Base-by-base conservation (phyloP, 64 coral and sea anemone genomes). In the Dendrophyllia cribrosa region DNA sequence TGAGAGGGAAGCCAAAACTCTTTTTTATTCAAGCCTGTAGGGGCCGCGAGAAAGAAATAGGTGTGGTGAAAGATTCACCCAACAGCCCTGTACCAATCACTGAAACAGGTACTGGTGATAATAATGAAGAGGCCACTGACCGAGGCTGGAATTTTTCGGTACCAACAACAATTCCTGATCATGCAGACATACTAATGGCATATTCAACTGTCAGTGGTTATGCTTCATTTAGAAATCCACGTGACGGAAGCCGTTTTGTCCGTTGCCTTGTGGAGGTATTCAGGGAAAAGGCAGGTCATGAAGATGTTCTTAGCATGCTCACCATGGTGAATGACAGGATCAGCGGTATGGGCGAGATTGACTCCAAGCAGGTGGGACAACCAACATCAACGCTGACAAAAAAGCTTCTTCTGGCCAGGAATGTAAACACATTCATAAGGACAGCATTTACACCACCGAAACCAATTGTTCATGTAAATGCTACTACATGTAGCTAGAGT, bases 371-470 rank as follows among this genome's bases (percentile, higher is more conserved):
- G 76, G 77, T 96, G 11, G 83, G 91, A 87, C 77, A 96, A 70
- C 91, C 91, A 19, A 49, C 74, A 65, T 59, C 91, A 65, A 97
- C 95, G 3, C 70, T 97, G 67, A 94, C 63, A 25, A 97, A 97
- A 53, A 97, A 97, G 65, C 52, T 94, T 68, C 59, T 94, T 97
- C 83, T 96, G 95, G 95, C 95, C 95, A n/a, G 90, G 90, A 76
- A 44, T 83, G 44, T 66, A 24, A 50, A 49, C 3, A 9, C 1
- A 77, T 1, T 8, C 3, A 14, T 73, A 25, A 73, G 3, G 10
- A 3, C 43, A 45, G 43, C 12, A 15, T 55, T 55, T 55, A 55
- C 6, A 6, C 52, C 52, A 8, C 52, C 11, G 11, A 55, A 56
- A 12, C 53, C 53, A 56, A 12, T 56, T 12, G 12, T 9, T 7